A percentile compares a stretch with the other conserved stretches of the same genome.
Conservation (phyloP, 2,888 invertebrate species). For the Trachelus tabidus region DNA sequence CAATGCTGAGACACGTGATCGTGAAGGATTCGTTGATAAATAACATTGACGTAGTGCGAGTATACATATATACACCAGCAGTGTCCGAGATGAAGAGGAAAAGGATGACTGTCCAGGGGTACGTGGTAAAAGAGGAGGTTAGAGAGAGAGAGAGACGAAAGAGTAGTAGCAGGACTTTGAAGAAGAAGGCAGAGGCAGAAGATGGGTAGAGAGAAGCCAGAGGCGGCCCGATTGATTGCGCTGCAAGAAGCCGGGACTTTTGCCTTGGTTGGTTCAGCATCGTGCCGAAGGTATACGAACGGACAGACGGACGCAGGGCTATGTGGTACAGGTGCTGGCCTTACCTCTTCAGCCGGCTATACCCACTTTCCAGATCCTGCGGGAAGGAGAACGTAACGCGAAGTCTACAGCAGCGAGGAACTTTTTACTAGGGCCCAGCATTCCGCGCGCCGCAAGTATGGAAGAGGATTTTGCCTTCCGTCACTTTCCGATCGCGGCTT, state of each 20-base stretch:
- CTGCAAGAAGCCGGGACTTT: constrained; percentile 51
- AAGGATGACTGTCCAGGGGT: neutral
- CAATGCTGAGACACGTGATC: neutral
- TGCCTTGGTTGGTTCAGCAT: constrained; percentile 24
- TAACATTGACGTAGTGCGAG: neutral
- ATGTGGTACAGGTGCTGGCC: constrained; percentile 54
- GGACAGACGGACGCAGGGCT: constrained; percentile 55
- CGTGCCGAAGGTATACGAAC: constrained; percentile 42
- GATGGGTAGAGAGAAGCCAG: constrained; percentile 20
- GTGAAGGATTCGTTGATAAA: constrained; percentile 10
- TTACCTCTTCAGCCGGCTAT: constrained; percentile 21
- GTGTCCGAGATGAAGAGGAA: neutral
- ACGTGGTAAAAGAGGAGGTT: neutral
- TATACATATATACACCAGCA: neutral
- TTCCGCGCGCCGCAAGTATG: constrained; percentile 54
- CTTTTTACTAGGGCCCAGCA: constrained; percentile 52
- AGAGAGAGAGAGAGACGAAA: neutral
- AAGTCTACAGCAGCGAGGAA: constrained; percentile 2
- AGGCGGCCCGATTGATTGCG: constrained; percentile 59
- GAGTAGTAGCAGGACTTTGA: constrained; percentile 13
- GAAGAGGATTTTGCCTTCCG: constrained; percentile 51
- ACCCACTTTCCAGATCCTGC: constrained; percentile 32
- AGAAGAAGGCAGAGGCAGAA: constrained; percentile 6
- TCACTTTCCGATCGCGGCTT: constrained; percentile 25
- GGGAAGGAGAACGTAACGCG: constrained; percentile 31